Percentiles rank a stretch among this genome's conserved stretches.
Evolutionary conservation across 2,797 vertebrate species (phyloP).

Genomic region (Chaunax sp.): DNA sequence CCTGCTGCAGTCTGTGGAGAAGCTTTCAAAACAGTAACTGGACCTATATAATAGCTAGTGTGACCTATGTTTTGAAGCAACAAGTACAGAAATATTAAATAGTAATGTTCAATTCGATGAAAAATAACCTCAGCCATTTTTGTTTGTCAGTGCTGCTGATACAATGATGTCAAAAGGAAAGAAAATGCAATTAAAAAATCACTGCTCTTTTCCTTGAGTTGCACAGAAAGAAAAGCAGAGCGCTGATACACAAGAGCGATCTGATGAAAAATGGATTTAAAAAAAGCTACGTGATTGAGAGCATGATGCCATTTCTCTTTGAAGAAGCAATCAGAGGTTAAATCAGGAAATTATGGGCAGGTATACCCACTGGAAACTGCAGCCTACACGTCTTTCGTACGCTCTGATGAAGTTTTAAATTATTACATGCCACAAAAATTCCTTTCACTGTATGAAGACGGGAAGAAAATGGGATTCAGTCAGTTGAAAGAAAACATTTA

Average conservation of each 20-base stretch:
- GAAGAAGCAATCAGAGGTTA: constrained; percentile 57
- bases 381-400: constrained; percentile 30
- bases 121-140: constrained; percentile 61
- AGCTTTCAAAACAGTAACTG: constrained; percentile 9
- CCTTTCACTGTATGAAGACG: constrained; percentile 29
- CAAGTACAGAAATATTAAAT: constrained; percentile 40
- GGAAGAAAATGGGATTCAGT: constrained; percentile 35
- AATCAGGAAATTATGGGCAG: constrained; percentile 39
- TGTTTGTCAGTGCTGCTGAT: constrained; percentile 69
- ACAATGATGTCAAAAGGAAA: constrained; percentile 53
- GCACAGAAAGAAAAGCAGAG: constrained; percentile 49
- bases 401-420: constrained; percentile 56
- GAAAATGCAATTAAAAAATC: constrained; percentile 61
- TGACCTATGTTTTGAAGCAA: constrained; percentile 38
- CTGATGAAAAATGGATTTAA: constrained; percentile 55
- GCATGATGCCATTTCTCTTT: constrained; percentile 30
- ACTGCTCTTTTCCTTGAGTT: constrained; percentile 36
- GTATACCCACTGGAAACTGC: constrained; percentile 34
- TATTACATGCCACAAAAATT: constrained; percentile 46
- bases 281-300: constrained; percentile 32
- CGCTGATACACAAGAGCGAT: constrained; percentile 29
- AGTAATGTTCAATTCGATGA: constrained; percentile 61
- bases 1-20: constrained; percentile 1
- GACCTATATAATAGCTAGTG: constrained; percentile 15
- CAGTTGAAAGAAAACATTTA: constrained; percentile 28